Evolutionary conservation across 2,113 vertebrate species (phyloP).

Genomic region (Neoarius graeffei): DNA sequence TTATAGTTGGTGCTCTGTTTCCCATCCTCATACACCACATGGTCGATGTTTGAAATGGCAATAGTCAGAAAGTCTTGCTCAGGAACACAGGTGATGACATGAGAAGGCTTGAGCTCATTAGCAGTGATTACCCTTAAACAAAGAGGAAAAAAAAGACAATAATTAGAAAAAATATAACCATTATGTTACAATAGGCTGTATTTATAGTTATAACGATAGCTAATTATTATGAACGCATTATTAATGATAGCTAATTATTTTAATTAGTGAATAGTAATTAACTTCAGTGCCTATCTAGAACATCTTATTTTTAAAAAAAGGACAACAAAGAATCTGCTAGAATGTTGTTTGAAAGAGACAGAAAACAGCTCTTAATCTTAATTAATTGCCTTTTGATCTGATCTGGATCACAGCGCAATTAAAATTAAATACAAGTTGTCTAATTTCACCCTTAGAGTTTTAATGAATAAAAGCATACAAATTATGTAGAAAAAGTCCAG

Average conservation of each 20-base stretch:
- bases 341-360: neutral
- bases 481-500: neutral
- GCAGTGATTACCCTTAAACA: slow-evolving; percentile 47
- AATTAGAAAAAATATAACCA: neutral
- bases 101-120: slow-evolving; percentile 50
- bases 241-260: neutral
- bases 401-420: neutral
- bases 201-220: neutral
- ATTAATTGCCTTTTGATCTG: neutral
- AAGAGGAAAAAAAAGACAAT: neutral
- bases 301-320: neutral
- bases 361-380: neutral
- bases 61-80: slow-evolving; percentile 53
- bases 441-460: neutral
- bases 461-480: neutral
- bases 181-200: neutral
- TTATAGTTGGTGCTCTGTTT: slow-evolving; percentile 49
- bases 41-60: slow-evolving; percentile 56
- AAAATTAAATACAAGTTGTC: neutral
- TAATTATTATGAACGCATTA: no score
- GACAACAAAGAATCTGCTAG: neutral
- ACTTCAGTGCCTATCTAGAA: neutral
- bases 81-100: slow-evolving; percentile 49
- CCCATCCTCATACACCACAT: slow-evolving; percentile 43
- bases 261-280: neutral